phyloP scores from a whole-genome alignment of 2,888 invertebrate genomes.

The Drosophila kokeensis region DNA sequence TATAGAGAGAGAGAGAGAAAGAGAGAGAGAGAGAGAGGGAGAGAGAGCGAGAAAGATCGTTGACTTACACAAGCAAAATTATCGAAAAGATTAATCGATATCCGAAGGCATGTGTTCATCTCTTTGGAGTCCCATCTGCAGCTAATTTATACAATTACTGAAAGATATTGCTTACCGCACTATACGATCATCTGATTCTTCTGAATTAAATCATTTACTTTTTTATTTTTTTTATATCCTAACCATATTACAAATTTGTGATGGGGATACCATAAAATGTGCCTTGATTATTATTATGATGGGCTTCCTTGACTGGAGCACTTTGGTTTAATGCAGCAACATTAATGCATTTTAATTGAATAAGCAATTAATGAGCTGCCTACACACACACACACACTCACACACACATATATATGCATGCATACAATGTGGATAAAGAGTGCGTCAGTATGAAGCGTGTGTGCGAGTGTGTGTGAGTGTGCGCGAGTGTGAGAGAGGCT shows the following conservation, averaged over 20 bases:
- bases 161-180: background rate
- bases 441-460: background rate
- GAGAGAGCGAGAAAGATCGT: background rate
- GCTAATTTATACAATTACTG: background rate
- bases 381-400: slow-evolving; percentile 11
- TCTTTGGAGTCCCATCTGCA: background rate
- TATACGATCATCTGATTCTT: background rate
- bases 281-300: background rate
- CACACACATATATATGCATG: too few relatives aligned
- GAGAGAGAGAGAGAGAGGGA: background rate
- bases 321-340: slow-evolving; percentile 28
- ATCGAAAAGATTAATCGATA: background rate
- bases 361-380: slow-evolving; percentile 48
- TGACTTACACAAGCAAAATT: background rate
- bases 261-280: background rate
- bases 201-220: background rate
- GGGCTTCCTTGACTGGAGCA: slow-evolving; percentile 4
- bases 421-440: background rate
- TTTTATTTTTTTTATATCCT: background rate
- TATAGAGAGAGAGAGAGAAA: background rate
- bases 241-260: background rate
- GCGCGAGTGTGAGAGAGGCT: slow-evolving; percentile 1
- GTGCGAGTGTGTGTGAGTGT: background rate
- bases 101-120: background rate
- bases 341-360: slow-evolving; percentile 51